Conservation (phyloP, 1,140 invertebrate species). For the Tyrophagus putrescentiae region DNA sequence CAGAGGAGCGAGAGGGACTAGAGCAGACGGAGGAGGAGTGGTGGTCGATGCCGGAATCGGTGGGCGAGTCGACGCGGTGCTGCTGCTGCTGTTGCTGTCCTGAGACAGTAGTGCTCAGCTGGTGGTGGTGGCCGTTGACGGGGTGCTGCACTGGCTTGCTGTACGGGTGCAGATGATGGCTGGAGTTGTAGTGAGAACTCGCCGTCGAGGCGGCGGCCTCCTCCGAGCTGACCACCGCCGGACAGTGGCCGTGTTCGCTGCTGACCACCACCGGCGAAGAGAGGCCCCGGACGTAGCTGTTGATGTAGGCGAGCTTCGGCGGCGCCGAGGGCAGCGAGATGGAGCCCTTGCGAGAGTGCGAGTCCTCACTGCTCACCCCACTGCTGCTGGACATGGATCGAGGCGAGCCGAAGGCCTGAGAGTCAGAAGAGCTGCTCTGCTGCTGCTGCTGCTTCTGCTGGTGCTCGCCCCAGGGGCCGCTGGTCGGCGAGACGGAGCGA, state of each 20-base stretch:
- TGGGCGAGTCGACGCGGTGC: slow-evolving; percentile 68
- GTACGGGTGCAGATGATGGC: background rate
- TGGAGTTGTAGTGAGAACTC: background rate
- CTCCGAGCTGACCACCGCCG: too few relatives aligned
- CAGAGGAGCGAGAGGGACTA: slow-evolving; percentile 48
- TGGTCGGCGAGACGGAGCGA: background rate
- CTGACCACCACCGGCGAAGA: background rate
- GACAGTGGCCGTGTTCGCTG: background rate
- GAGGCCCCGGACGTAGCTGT: background rate
- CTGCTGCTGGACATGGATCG: background rate
- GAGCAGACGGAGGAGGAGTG: slow-evolving; percentile 51
- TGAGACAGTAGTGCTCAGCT: background rate
- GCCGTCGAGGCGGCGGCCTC: background rate
- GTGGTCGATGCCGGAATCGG: slow-evolving; percentile 80
- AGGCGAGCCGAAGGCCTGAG: background rate
- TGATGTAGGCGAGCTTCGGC: background rate
- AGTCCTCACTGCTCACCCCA: background rate
- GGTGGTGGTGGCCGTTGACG: background rate
- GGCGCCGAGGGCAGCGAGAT: background rate
- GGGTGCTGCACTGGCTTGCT: background rate
- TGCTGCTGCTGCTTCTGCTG: background rate
- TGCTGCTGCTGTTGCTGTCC: slow-evolving; percentile 7
- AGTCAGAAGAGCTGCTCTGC: background rate
- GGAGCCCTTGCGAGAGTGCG: background rate
- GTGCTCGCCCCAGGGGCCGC: slow-evolving; percentile 4